Base-by-base conservation (phyloP, 2,888 invertebrate species). In the Pantelozetes paolii region DNA sequence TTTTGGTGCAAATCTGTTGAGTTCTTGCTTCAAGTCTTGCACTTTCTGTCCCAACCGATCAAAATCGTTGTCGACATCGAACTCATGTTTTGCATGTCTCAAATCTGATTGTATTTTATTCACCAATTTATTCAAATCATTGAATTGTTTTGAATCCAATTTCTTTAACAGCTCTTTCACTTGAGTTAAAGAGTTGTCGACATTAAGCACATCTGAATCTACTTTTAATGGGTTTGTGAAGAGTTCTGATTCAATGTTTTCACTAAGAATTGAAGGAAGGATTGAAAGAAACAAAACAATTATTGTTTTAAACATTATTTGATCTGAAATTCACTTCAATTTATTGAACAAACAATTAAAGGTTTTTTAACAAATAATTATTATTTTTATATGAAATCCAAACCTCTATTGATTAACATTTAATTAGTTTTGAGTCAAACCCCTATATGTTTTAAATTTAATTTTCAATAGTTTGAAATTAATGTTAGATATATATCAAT, bases 11-110 rank as follows among this genome's bases (percentile, higher is more conserved):
- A 73, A 20, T 20, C 20, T 1, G 20, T 45, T 62, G 8, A 50
- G 11, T n/a, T 73, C 23, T 0, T 45, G 28, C 32, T 48, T 45
- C 50, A 69, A 42, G 23, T 70, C 45, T 11, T 36, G 20, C 3
- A 73, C 9, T 69, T 59, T 42, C 11, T 48, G 28, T 0, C n/a
- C 26, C 48, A 73, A 70, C 36, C 32, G 30, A 23, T 73, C 73
- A 40, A 73, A 57, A 42, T 73, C 28, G 23, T 73, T 73, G 57
- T 73, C 69, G 40, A 69, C 23, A 45, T 73, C 28, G 48, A 69
- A 73, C 28, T 73, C 42, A 26, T 13, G 48, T 73, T 73, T 69
- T 15, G 69, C 50, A n/a, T 42, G 15, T 15, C n/a, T 28, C 13
- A 73, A 23, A 57, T 70, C 50, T 1, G 26, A 32, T 30, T 59